Evolutionary conservation across 1,140 invertebrate species (phyloP).

Genomic region (Bradysia coprophila): DNA sequence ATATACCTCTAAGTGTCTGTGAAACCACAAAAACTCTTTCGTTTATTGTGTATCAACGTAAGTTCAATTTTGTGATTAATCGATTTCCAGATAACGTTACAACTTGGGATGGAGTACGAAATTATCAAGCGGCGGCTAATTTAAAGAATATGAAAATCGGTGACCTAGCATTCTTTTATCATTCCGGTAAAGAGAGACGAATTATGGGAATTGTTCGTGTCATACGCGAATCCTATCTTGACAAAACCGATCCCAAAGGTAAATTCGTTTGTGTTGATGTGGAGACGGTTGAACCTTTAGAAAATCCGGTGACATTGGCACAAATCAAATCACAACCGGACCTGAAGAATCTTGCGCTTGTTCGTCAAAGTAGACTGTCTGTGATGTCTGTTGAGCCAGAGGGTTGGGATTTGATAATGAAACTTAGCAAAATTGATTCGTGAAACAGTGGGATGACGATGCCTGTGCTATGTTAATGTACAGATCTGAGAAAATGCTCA

Average conservation of each 20-base stretch:
- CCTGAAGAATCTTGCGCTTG: not conserved
- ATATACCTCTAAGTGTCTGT: too few species aligned
- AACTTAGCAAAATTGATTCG: not conserved
- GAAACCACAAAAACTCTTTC: not conserved
- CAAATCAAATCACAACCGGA: not conserved
- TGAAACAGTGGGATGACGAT: too few species aligned
- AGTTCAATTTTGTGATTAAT: too few species aligned
- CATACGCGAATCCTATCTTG: not conserved
- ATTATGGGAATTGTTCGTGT: not conserved
- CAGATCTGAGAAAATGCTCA: too few species aligned
- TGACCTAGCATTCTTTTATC: not conserved
- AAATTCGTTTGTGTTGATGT: not conserved
- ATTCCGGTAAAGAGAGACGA: not conserved
- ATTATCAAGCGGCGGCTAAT: not conserved
- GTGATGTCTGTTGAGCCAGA: not conserved
- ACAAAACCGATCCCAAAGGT: not conserved
- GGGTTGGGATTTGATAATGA: not conserved
- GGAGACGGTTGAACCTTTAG: not conserved
- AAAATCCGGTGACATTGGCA: slow-evolving; percentile 1
- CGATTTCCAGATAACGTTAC: not conserved
- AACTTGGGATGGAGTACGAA: not conserved
- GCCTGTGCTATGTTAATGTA: too few species aligned
- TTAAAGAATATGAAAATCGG: not conserved
- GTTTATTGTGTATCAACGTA: too few species aligned
- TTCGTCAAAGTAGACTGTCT: not conserved